phyloP scores from a whole-genome alignment of 2,888 invertebrate species.

The Drosophila histrio region DNA sequence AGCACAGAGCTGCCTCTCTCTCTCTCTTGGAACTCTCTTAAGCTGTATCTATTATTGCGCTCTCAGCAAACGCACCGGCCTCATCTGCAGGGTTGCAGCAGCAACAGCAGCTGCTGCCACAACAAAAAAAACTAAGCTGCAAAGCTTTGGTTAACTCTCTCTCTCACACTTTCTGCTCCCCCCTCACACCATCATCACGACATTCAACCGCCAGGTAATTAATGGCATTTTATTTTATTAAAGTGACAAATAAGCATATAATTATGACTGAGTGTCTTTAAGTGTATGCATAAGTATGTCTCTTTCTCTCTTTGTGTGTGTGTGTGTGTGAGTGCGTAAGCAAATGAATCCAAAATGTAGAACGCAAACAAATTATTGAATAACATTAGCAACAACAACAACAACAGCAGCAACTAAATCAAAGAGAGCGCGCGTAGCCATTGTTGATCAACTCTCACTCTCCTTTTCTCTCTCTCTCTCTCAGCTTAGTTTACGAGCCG shows the following conservation, averaged over 20 bases:
- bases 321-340: constrained; percentile 40
- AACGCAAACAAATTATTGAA: constrained; percentile 70
- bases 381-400: constrained; percentile 34
- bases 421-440: neutral
- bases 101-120: constrained; percentile 11
- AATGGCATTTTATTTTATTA: constrained; percentile 70
- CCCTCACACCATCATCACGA: neutral
- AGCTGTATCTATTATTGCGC: constrained; percentile 11
- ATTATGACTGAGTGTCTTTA: constrained; percentile 22
- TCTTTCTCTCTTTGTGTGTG: constrained; percentile 8
- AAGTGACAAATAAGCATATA: constrained; percentile 63
- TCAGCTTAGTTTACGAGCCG: constrained; percentile 13
- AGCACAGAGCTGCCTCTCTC: constrained; percentile 29
- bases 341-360: constrained; percentile 66
- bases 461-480: neutral
- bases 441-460: constrained; percentile 12
- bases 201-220: constrained; percentile 55
- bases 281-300: neutral
- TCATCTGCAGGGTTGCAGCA: constrained; percentile 44
- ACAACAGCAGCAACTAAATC: neutral
- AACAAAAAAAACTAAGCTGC: constrained; percentile 18
- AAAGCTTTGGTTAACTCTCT: constrained; percentile 42
- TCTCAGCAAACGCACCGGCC: constrained; percentile 31
- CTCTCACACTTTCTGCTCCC: constrained; percentile 9
- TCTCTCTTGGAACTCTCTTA: constrained; percentile 13